Evolutionary conservation across 1,140 invertebrate genomes (phyloP), one percentile per base, ranked within the genome.

Genomic region (Drosophila cardini): DNA sequence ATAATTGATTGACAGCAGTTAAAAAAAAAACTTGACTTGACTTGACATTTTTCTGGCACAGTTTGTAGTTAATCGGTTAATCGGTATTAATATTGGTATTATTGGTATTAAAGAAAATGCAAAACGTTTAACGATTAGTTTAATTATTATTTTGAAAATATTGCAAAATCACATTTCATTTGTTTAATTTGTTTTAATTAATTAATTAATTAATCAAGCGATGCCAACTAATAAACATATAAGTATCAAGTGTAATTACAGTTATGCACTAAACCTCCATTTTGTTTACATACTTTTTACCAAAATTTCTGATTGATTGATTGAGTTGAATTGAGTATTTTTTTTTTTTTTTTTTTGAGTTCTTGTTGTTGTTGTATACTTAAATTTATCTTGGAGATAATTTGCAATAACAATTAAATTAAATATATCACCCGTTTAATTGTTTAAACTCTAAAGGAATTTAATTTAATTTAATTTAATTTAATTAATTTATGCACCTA

Each of bases 371-470:
- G 34, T 34, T 26, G 21, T 26, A 26, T 26, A 26, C 21, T 26
- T 82, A 58, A 75, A 75, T 69, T 70, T 86, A 71, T 72, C 67
- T 80, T 89, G 53, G 26, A 73, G 76, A 77, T 81, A 86, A 78
- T 79, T 73, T 77, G 50, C 43, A 68, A 50, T 81, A 76, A 81
- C 75, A 86, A 84, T 4, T 26, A 84, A 89, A 85, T 76, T 67
- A 79, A 90, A 84, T 89, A 84, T 89, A 89, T 89, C 84, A 89
- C 84, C 77, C 84, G 80, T 84, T 76, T n/a, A 72, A 76, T 89
- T 90, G 56, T 76, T 90, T 78, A 76, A 80, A 62, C 42, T 69
- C 72, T 84, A 78, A 84, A 87, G 87, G 58, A 84, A 73, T 78
- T 75, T 60, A 76, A 75, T 85, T 69, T 45, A 64, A 71, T 85